phyloP scores from a whole-genome alignment of 2,797 vertebrate species.

The Halcyon chelicuti region DNA sequence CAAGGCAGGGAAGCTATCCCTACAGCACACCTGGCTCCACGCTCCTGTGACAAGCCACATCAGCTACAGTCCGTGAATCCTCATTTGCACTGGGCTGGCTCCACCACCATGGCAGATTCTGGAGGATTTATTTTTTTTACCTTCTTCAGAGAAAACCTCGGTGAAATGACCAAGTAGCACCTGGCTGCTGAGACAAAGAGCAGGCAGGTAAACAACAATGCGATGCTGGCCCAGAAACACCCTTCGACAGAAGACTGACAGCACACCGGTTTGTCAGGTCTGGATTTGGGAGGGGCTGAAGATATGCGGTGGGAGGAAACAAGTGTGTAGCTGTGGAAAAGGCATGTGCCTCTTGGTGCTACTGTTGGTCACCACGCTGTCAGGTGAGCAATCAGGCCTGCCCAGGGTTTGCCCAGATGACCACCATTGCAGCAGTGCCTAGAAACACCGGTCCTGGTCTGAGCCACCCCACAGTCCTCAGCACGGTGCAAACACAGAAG shows the following conservation, averaged over 20 bases:
- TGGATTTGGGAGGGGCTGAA: not conserved
- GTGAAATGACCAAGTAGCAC: not conserved
- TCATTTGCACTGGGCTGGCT: not conserved
- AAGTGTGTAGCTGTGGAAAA: not conserved
- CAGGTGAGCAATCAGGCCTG: not conserved
- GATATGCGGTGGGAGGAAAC: not conserved
- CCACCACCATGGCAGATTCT: accelerated
- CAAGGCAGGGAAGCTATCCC: accelerated
- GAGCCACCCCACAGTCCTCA: not conserved
- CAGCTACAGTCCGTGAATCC: not conserved
- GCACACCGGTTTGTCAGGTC: not conserved
- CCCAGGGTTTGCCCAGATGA: not conserved
- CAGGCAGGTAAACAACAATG: accelerated
- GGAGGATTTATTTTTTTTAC: not conserved
- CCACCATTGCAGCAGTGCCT: not conserved
- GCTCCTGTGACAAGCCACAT: not conserved
- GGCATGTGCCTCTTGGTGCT: not conserved
- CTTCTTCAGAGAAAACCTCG: not conserved
- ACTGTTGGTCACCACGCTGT: not conserved
- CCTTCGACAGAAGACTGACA: not conserved
- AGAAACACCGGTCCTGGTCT: not conserved
- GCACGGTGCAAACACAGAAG: accelerated
- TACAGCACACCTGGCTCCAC: not conserved
- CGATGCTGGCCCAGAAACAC: accelerated
- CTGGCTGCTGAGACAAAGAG: not conserved